Evolutionary conservation across 2,113 vertebrate species (phyloP), one percentile per base, ranked within the genome.

Genomic region (Rhinopomastus cyanomelas): DNA sequence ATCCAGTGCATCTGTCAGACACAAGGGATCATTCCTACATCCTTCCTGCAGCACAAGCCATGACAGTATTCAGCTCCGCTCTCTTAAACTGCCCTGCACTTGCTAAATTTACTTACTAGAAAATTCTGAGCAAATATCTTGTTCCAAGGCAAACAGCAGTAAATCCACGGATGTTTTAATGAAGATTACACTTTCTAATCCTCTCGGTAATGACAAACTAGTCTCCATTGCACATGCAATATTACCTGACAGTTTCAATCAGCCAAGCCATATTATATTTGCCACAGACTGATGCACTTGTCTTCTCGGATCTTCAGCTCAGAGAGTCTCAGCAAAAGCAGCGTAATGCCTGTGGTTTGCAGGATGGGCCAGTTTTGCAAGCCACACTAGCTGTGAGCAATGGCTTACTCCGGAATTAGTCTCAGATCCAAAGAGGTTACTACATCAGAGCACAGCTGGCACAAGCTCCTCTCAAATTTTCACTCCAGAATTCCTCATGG

Each of bases 211-310:
- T 73, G 56, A 91, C 82, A 74, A 91, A 72, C 37, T 36, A 22
- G 69, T 67, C 85, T 67, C 37, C 57, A 61, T 51, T 92, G 67
- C 27, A 72, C 39, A 59, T 79, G 92, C 83, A 91, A 89, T 68
- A 89, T 88, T 80, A 66, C 89, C 62, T 90, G 91, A 81, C 89
- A 91, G 81, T 85, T 93, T 82, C 93, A 91, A 88, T 94, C 88
- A 92, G 75, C 77, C 81, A 62, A 69, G 55, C 65, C 7, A 4
- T 49, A 46, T 65, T 77, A 7, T 66, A 29, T 77, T 81, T 67
- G 64, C 74, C 39, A 17, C 30, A 92, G 67, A 67, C 65, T 80
- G 77, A 72, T 76, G 64, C 53, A 48, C 52, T 64, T 79, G 32
- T 87, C 90, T 76, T 48, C 83, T 73, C 52, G 76, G 25, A 59